phyloP scores from a whole-genome alignment of 2,797 vertebrate species.

The Spinibarbus caldwelli region DNA sequence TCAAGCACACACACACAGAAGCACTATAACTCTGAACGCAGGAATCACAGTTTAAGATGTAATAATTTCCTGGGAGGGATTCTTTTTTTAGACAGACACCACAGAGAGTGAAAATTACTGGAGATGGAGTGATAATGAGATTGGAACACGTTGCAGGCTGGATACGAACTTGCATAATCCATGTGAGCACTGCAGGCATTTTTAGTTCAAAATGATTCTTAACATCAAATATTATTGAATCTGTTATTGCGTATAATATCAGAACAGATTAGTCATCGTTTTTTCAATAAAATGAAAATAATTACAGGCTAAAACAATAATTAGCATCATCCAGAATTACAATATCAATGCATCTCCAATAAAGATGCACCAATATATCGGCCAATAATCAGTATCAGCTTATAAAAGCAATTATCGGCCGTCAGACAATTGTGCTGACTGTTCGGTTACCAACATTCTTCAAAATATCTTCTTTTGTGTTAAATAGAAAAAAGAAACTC shows the following conservation, averaged over 20 bases:
- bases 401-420: neutral
- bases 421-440: neutral
- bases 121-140: neutral
- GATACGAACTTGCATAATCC: neutral
- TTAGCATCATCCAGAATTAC: neutral
- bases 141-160: neutral
- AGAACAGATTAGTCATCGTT: neutral
- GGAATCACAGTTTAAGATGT: slow-evolving; percentile 2
- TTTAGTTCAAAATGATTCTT: neutral
- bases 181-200: neutral
- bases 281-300: neutral
- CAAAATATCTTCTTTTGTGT: too few relatives aligned
- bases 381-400: neutral
- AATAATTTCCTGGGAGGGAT: neutral
- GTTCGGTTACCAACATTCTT: too few relatives aligned
- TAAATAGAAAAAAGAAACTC: too few relatives aligned
- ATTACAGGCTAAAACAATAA: neutral
- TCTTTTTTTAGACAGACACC: neutral
- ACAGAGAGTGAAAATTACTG: slow-evolving; percentile 2
- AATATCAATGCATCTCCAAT: neutral
- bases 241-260: neutral
- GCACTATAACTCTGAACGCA: neutral
- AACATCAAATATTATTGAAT: neutral
- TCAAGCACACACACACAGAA: neutral
- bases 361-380: neutral